Evolutionary conservation across 2,113 vertebrate species (phyloP), one percentile per base, ranked within the genome.

Genomic region (Apodemus speciosus): DNA sequence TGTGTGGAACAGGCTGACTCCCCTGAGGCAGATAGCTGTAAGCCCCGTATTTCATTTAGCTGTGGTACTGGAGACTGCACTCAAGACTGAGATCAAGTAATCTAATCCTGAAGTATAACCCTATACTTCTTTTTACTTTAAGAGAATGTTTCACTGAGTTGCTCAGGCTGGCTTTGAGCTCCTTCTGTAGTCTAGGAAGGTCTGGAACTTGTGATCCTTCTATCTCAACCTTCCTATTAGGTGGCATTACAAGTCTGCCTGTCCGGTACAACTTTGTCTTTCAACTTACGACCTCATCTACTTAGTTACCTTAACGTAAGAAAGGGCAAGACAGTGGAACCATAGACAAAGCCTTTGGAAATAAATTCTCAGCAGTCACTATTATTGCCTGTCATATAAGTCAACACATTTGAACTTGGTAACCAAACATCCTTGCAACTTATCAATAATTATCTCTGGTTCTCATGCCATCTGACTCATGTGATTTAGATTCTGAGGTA

Each of bases 381-480:
- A 76, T 64, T 35, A 85, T 56, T 94, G 35, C 9, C n/a, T 62
- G 69, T 88, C 75, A 35, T 32, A 43, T 66, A 87, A 92, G 43
- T 64, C 58, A 94, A 66, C 18, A 71, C 87, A 79, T 35, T 80
- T 53, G 83, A 27, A 40, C 27, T 90, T 92, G 38, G 23, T 84
- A 87, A 69, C 14, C 58, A 94, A 94, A 85, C 38, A 80, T 80
- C 4, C 69, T 32, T 84, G 6, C 23, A 90, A 83, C 23, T 77
- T 93, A 75, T 93, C 64, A 73, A 90, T 85, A 93, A 87, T 83
- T 43, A 25, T n/a, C n/a, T 93, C 80, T 80, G 18, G 11, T 75
- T 49, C 64, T 43, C 0, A 11, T 89, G 76, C 72, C 46, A 91
- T 87, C 4, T 40, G 84, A 62, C 38, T 91, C 5, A 6, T 53